Percentiles rank a stretch among this genome's conserved stretches.
These are phyloP conservation scores for Diplodus puntazzo DNA, from an alignment of 2,797 vertebrate genomes.

Conservation along the genomic window DNA sequence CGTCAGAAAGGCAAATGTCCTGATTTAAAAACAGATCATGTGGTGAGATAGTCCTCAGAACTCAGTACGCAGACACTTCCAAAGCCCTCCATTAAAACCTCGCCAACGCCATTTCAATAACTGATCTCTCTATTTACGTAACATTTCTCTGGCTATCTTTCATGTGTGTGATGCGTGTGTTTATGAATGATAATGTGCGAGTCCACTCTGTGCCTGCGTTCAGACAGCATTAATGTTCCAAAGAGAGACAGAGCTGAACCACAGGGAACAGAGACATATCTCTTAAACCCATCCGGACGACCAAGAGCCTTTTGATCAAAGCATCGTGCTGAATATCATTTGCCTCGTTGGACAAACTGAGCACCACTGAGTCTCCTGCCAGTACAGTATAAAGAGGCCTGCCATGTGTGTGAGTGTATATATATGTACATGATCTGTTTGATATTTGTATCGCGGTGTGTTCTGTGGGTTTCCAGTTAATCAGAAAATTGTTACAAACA, in stretches of 20 bases:
- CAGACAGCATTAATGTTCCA: conserved; percentile 41
- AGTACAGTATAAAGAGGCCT: neutral
- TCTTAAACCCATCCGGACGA: conserved; percentile 48
- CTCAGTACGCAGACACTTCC: conserved; percentile 3
- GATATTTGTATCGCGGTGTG: conserved; percentile 38
- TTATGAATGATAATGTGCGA: conserved; percentile 55
- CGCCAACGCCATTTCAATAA: neutral
- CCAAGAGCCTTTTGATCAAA: conserved; percentile 43
- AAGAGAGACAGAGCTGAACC: conserved; percentile 36
- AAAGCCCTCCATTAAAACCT: conserved; percentile 12
- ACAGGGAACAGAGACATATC: conserved; percentile 43
- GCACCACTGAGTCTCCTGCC: conserved; percentile 56
- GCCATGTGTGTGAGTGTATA: conserved; percentile 29
- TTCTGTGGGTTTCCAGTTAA: conserved; percentile 60
- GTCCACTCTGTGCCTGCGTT: conserved; percentile 45
- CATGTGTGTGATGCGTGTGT: conserved; percentile 20
- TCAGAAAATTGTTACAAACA: conserved; percentile 51
- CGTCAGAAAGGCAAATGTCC: conserved; percentile 9
- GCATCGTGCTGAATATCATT: conserved; percentile 65
- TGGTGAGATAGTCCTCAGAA: neutral
- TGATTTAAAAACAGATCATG: conserved; percentile 48
- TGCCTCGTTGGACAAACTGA: conserved; percentile 43
- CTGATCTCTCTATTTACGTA: conserved; percentile 19
- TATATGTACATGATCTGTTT: conserved; percentile 37
- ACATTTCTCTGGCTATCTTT: conserved; percentile 35